Evolutionary conservation across 2,797 vertebrate genomes (phyloP), one percentile per base, ranked within the genome.

Genomic region (Apogon hyalosoma): DNA sequence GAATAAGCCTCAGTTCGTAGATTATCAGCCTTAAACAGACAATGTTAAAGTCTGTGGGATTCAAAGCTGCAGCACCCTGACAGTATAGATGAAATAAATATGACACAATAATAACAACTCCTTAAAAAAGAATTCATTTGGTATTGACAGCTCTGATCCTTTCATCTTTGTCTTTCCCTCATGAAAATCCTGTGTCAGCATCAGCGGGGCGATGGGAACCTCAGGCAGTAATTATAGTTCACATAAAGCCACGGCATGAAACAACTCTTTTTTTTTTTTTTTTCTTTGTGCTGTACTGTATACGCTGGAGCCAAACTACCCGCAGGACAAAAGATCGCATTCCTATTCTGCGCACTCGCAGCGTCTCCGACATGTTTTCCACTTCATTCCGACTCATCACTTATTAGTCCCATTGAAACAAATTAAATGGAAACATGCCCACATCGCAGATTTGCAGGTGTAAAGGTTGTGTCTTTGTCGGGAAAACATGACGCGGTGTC

Each of bases 321-420:
- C 40, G 2, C 38, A 82, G 68, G 58, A 79, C 18, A 18, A 31
- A 11, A 42, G 36, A 0, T 5, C 18, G 4, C 40, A 39, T 72
- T 57, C 33, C 66, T 19, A 21, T 47, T 49, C 39, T 19, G 16
- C 41, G 1, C 21, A 12, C 43, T 28, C n/a, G n/a, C 43, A 39
- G n/a, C 4, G 1, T 49, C 11, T 41, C 3, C 7, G 56, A 33
- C 16, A 56, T 13, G 33, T 16, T 45, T 48, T 21, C 13, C 1
- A n/a, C 31, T 53, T 71, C 42, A 42, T 59, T 51, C 42, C 50
- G 56, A 42, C 63, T 40, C 56, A 50, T 62, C 50, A 61, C 75
- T 79, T 84, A 83, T 84, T 72, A 79, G 75, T 84, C 83, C 82
- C 80, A 63, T 39, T 80, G 83, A 83, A 87, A 82, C 75, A 70